Evolutionary conservation across 2,888 invertebrate species (phyloP).

Genomic region (Poecilus cupreus): DNA sequence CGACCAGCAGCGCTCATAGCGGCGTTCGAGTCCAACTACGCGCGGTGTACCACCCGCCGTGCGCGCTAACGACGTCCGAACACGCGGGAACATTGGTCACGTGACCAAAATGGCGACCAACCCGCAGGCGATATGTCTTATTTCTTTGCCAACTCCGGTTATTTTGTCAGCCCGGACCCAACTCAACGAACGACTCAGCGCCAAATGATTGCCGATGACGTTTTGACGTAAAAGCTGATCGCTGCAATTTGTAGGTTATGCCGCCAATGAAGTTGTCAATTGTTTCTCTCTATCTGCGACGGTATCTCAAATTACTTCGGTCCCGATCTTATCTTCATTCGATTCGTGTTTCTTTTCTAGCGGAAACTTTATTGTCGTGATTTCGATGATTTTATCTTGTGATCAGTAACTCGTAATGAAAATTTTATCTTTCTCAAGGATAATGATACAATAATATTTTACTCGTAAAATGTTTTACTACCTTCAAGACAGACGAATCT

Average conservation of each 20-base stretch:
- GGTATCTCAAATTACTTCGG: slow-evolving; percentile 46
- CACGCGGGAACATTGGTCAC: slow-evolving; percentile 23
- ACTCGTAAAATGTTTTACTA: slow-evolving; percentile 47
- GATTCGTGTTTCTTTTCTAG: neutral
- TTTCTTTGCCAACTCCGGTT: slow-evolving; percentile 10
- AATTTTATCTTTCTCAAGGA: slow-evolving; percentile 28
- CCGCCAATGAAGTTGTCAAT: slow-evolving; percentile 55
- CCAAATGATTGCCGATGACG: slow-evolving; percentile 53
- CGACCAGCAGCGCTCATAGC: slow-evolving; percentile 21
- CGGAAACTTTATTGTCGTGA: slow-evolving; percentile 33
- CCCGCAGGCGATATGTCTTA: slow-evolving; percentile 19
- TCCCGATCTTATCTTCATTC: slow-evolving; percentile 23
- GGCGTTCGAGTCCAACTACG: neutral
- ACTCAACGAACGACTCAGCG: slow-evolving; percentile 2
- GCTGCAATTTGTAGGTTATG: slow-evolving; percentile 53
- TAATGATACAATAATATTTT: slow-evolving; percentile 14
- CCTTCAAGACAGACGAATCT: neutral
- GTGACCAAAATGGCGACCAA: slow-evolving; percentile 7
- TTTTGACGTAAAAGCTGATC: slow-evolving; percentile 55
- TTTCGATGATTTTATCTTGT: slow-evolving; percentile 40
- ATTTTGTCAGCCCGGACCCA: slow-evolving; percentile 34
- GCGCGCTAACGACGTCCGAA: slow-evolving; percentile 19
- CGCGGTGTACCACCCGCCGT: slow-evolving; percentile 20
- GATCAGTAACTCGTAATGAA: slow-evolving; percentile 34
- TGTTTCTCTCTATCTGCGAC: slow-evolving; percentile 43